Evolutionary conservation across 2,113 vertebrate genomes (phyloP).

Genomic region (Pachycephala philippinensis): DNA sequence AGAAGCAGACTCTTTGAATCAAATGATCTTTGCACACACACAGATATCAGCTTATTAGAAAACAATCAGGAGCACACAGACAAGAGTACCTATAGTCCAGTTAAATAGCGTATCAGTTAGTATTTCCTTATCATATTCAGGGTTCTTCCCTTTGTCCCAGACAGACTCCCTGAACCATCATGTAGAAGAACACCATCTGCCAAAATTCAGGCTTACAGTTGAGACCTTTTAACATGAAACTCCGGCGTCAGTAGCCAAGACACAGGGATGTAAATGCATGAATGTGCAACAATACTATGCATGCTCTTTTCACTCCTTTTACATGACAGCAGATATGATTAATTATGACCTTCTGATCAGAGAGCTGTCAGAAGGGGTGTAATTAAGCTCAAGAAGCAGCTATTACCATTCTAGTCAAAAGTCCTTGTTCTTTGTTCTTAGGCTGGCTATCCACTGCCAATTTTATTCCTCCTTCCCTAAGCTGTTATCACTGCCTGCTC

Average conservation of each 20-base stretch:
- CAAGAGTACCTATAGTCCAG: not conserved
- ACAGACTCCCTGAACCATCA: not conserved
- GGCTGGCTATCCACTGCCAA: not conserved
- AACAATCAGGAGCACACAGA: not conserved
- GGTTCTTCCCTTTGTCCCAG: not conserved
- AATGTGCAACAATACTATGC: not conserved
- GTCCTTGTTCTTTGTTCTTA: not conserved
- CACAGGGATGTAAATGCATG: not conserved
- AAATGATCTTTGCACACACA: not conserved
- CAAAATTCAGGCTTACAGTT: not conserved
- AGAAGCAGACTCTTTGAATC: not conserved
- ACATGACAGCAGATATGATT: not conserved
- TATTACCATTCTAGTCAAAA: not conserved
- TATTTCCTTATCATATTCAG: not conserved
- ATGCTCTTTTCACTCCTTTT: not conserved
- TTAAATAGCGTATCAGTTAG: not conserved
- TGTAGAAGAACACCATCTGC: not conserved
- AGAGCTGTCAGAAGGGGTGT: not conserved
- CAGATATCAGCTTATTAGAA: not conserved
- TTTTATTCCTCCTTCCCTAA: not conserved
- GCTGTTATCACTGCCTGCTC: not conserved
- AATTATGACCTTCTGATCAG: not conserved
- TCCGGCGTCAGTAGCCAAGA: not conserved
- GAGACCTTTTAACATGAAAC: not conserved
- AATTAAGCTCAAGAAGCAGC: not conserved